Base-by-base conservation (phyloP, 1,140 invertebrate genomes). In the Antheraea pernyi region DNA sequence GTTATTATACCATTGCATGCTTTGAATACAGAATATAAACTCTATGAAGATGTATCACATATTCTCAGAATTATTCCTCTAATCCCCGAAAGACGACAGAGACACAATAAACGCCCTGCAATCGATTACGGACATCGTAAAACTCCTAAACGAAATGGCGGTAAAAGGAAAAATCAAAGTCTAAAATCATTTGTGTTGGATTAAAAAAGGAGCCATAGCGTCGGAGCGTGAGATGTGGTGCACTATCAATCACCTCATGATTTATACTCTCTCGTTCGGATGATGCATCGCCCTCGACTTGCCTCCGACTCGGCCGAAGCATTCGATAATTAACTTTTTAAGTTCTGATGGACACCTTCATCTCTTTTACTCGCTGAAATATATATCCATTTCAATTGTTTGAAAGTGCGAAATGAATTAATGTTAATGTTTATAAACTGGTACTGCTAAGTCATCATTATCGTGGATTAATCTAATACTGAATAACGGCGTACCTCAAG, bases 281-380 rank as follows among this genome's bases (percentile, higher is more conserved):
- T 91, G 88, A 91, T 91, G 86, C 85, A 91, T 89, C 78, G 80
- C 76, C 46, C 11, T 61, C 72, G 73, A 77, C 77, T 81, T 71
- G 78, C 78, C 73, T 70, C 74, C 69, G 71, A 78, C 74, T 61
- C 74, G 78, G 81, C 78, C 80, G 86, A 83, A 86, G 81, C 83
- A 82, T 86, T 83, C 79, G 84, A 88, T 91, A 91, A 91, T 91
- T 91, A 91, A 91, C 89, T 91, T 90, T 91, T 90, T 84, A 89
- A 87, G 86, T 79, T 88, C 88, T 90, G 86, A 91, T 82, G 79
- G 82, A 88, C 85, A 82, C 87, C 86, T 88, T 85, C 85, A 86
- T 86, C 69, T 79, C 46, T 53, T 16, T 53, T 6, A 53, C 46
- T 53, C 46, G 46, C 46, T 53, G 46, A 53, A 53, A 53, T 53